Evolutionary conservation across 92 coral and sea anemone species (phyloP), one percentile per base, ranked within the genome.

Genomic region (Actinostola sp.): DNA sequence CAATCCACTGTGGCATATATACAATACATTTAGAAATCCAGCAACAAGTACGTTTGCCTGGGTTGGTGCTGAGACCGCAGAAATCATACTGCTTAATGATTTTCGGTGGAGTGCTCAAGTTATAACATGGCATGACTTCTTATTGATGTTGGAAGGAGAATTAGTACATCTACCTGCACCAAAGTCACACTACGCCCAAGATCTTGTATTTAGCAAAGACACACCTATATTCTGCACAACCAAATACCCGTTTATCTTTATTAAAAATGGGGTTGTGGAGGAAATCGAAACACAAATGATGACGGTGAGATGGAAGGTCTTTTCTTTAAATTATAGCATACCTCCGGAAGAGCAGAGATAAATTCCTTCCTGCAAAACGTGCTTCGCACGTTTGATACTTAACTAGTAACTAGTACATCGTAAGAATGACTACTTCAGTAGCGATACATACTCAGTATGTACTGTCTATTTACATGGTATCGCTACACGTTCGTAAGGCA

Each of bases 101-200:
- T 78, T 82, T 60, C 65, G 85, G 8, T 87, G 92, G 84, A 68
- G 44, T 4, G 59, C 60, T 0, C 52, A 78, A 7, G 56, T 71
- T 2, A 82, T 87, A n/a, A 72, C 82, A 11, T 83, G 92, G 86
- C 80, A 83, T 32, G 89, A 84, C 63, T 71, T 88, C 30, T 84
- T 83, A 3, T 68, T 88, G 21, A 62, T 79, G 51, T 77, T 83
- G 39, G 89, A 84, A 16, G 89, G 89, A 26, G 82, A 88, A 28
- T 23, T 67, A 24, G 79, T 74, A 28, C 81, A 82, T 59, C 57
- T 87, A 0, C 92, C 88, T 12, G 87, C 87, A 1, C 87, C 87
- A 1, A 81, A 86, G 59, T 75, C 85, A 12, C 86, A 86, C 45
- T 82, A 76, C 71, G 70, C 82, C 35, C 71, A 60, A 52, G 93